Base-by-base conservation (phyloP, 2,797 vertebrate genomes). In the Sebastes ruberrimus region DNA sequence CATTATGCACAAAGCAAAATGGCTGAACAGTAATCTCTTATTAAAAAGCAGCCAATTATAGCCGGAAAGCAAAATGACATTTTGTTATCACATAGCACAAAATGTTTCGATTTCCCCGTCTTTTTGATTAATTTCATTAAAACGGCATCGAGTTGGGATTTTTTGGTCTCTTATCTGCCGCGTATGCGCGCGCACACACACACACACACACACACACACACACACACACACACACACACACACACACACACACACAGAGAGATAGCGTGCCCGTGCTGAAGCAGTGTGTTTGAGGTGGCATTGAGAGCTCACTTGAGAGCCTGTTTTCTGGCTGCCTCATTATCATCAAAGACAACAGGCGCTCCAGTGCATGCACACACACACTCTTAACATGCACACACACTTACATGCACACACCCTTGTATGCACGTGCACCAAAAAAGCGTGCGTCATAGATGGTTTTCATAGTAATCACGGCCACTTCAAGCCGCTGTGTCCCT, bases 301-400 rank as follows among this genome's bases (percentile, higher is more conserved):
- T 64, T 85, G 83, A 88, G 78, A 83, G 87, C 84, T 88, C 86
- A 83, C 87, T 92, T 82, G 79, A 90, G 92, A 87, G 87, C 74
- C 76, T 74, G 80, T 88, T 88, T 88, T 88, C 86, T 83, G 87
- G 88, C 88, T 84, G 83, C 76, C 83, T 92, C 86, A 91, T 93
- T 90, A 92, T 92, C 93, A 92, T 93, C 89, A 92, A 91, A 90
- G 83, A 87, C 89, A 92, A 90, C 87, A 88, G 86, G 73, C 76
- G 28, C 81, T 74, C 70, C 55, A 56, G 68, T 13, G 57, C 82
- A 67, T 13, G 22, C 67, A 20, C 13, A 16, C 52, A 59, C 16
- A 46, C 62, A 25, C 22, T 52, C 49, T 1, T 5, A 35, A 74
- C 42, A 68, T 46, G 52, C 62, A 62, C 30, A 35, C 14, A 20